Evolutionary conservation across 2,888 invertebrate genomes (phyloP), one percentile per base, ranked within the genome.

Genomic region (Phorcus lineatus): DNA sequence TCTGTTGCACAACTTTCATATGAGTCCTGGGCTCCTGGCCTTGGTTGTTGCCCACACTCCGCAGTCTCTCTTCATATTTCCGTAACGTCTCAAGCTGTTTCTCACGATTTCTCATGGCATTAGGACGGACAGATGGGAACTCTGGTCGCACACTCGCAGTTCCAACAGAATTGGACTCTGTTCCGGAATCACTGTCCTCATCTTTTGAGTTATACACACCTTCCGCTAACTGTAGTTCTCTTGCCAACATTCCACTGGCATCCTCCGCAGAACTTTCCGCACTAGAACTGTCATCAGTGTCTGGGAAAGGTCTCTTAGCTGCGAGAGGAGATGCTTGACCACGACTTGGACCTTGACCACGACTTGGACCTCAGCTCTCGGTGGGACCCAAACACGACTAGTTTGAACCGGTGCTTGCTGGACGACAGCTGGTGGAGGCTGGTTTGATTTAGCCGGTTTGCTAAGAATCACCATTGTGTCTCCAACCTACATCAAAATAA

Each of bases 41-140:
- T 78, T 79, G 52, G 22, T 28, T 24, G 70, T 74, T 83, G 55
- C 11, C 54, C 67, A 11, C 78, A 24, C 47, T 80, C 52, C 90
- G 82, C 22, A 94, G 85, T 76, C 92, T 94, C 86, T 95, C 95
- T 91, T 96, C 95, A 95, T 96, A 95, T 86, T 95, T 94, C 77
- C 95, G 94, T 78, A 96, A 93, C 24, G 95, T 94, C 91, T 96
- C 95, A 82, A 95, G 93, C 90, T 95, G 95, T 55, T 94, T 93
- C 90, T 95, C 95, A 81, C 95, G 94, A 88, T 95, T 95, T 52
- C 85, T 83, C 89, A 91, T 90, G 9, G 93, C 92, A 84, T 94
- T 94, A 3, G 93, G 93, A 70, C 93, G 89, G 9, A 92, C 87
- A n/a, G 92, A 92, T 2, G 93, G 93, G 81, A 89, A 80, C 4